Evolutionary conservation across 2,888 invertebrate species (phyloP), one percentile per base, ranked within the genome.

Genomic region (Ennomos erosarius): DNA sequence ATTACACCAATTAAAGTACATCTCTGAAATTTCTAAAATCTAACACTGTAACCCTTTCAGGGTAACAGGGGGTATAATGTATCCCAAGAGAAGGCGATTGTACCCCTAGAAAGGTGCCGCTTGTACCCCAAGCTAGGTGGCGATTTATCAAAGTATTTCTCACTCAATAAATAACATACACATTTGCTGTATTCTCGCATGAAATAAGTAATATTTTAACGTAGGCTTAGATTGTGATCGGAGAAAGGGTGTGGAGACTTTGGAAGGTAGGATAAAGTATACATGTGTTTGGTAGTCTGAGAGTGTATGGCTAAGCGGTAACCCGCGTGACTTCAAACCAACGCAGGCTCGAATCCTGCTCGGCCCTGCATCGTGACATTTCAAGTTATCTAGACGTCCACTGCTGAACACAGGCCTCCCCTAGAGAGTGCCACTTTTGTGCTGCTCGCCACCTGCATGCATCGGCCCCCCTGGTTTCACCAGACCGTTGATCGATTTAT

Each of bases 91-190:
- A 73, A 70, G 67, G 62, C 63, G 59, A 65, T 62, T 71, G 69
- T 73, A 73, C 77, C 26, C 26, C 75, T 58, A 45, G 34, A 35
- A 38, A 43, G 55, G 55, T 38, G 43, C 38, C 35, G 42, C 35
- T 40, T 51, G 26, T 56, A 40, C 58, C 58, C 42, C 42, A 37
- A n/a, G 36, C 36, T 70, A 79, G 82, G 79, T 73, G 79, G 79
- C 78, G 81, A 85, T 86, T 83, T 84, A 84, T 86, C 86, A 85
- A 82, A 78, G 85, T 82, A 85, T 88, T 85, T 88, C 87, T 81
- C 88, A 88, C 88, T 85, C 87, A 87, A 89, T 88, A 89, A 88
- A 88, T 88, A 86, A 84, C 79, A 69, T 68, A 79, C 77, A 78
- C 76, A 80, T 79, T 78, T 75, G 75, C 76, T 67, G 75, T 76